Percentiles rank a stretch among this genome's conserved stretches.
These are phyloP conservation scores for Pentalonia nigronervosa DNA, from an alignment of 1,140 invertebrate species.

Conservation along the genomic window DNA sequence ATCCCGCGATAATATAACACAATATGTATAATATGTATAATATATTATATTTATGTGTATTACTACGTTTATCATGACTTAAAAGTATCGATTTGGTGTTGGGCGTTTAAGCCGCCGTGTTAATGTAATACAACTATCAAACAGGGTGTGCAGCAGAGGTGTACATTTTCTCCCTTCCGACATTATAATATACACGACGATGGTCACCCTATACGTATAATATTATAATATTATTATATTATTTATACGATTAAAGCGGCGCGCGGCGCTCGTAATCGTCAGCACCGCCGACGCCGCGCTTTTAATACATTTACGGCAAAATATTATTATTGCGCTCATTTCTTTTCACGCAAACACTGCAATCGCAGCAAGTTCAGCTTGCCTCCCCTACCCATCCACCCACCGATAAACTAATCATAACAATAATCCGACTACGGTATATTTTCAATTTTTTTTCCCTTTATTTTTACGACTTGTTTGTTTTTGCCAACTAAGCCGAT, in stretches of 20 bases:
- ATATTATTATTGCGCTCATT: constrained; percentile 32
- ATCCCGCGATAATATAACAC: neutral
- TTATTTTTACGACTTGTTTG: constrained; percentile 55
- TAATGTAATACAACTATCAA: neutral
- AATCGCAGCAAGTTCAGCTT: neutral
- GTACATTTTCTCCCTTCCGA: neutral
- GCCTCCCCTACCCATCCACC: neutral
- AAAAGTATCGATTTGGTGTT: neutral
- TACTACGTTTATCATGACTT: neutral
- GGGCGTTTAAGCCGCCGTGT: neutral
- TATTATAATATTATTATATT: constrained; percentile 32
- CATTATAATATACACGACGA: neutral
- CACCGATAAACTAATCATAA: constrained; percentile 51
- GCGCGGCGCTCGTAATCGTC: neutral
- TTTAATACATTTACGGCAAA: constrained; percentile 45
- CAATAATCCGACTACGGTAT: constrained; percentile 46
- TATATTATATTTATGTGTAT: neutral
- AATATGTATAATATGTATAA: no score
- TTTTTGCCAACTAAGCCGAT: constrained; percentile 55
- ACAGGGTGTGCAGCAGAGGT: neutral
- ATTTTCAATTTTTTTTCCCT: constrained; percentile 28
- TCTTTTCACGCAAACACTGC: constrained; percentile 23
- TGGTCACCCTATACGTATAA: neutral
- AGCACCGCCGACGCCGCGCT: neutral
- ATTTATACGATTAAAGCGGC: neutral